Percentiles rank a stretch among this genome's conserved stretches.
Evolutionary conservation across 1,140 invertebrate species (phyloP).

Genomic region (Stenopsyche tienmushanensis): DNA sequence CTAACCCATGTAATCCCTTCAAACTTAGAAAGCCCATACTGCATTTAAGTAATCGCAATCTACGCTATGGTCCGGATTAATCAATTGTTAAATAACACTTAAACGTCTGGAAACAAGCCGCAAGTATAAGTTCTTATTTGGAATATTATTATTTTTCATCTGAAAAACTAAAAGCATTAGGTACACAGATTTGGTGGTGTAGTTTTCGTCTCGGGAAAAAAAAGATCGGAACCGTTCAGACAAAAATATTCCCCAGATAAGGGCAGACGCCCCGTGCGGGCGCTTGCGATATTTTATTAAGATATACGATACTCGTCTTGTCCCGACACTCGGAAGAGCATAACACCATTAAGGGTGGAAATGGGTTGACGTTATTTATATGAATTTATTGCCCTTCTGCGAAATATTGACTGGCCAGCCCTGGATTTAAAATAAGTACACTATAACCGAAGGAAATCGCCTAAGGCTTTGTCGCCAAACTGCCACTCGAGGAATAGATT

Average conservation of each 20-base stretch:
- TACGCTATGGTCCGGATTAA: no score
- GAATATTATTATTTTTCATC: no score
- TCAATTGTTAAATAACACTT: no score
- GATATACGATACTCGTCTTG: slow-evolving; percentile 35
- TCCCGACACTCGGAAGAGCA: slow-evolving; percentile 33
- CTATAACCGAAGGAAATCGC: slow-evolving; percentile 16
- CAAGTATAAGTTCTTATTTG: no score
- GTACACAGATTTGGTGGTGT: no score
- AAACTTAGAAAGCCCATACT: background rate
- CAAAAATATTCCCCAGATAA: slow-evolving; percentile 17
- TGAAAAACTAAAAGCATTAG: no score
- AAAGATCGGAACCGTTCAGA: slow-evolving; percentile 17
- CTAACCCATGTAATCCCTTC: background rate
- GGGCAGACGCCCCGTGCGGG: slow-evolving; percentile 1
- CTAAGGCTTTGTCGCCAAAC: slow-evolving; percentile 15
- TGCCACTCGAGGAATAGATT: slow-evolving; percentile 7
- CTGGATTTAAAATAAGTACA: slow-evolving; percentile 15
- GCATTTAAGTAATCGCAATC: background rate
- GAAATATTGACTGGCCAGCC: slow-evolving; percentile 28
- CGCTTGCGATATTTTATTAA: slow-evolving; percentile 32
- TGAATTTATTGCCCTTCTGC: slow-evolving; percentile 33
- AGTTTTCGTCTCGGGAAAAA: background rate
- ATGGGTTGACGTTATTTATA: slow-evolving; percentile 37
- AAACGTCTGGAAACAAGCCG: no score
- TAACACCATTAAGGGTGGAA: slow-evolving; percentile 35